These are phyloP conservation scores for Heliconius ethilla DNA, from an alignment of 2,888 invertebrate genomes.

Conservation along the genomic window DNA sequence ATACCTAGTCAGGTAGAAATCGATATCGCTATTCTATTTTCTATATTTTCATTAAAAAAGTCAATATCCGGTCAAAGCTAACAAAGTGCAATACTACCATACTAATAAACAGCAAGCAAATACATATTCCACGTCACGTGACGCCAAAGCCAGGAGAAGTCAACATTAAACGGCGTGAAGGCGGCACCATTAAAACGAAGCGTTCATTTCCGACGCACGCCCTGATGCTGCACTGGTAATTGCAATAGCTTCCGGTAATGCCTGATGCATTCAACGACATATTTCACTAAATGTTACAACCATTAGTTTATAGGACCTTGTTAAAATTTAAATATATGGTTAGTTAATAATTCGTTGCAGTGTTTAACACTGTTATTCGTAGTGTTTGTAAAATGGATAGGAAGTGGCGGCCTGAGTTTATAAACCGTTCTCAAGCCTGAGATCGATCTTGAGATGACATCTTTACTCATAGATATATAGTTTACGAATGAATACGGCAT, in stretches of 20 bases:
- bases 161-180: constrained; percentile 7
- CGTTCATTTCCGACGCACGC: constrained; percentile 23
- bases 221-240: constrained; percentile 14
- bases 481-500: too few relatives aligned
- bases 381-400: neutral
- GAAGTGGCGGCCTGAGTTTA: too few relatives aligned
- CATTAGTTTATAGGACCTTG: neutral
- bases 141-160: neutral
- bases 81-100: neutral
- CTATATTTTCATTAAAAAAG: neutral
- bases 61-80: neutral
- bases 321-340: neutral
- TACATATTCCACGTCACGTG: neutral
- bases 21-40: neutral
- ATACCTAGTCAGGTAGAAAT: neutral
- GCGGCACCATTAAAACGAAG: constrained; percentile 18
- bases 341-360: neutral
- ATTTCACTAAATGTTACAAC: neutral
- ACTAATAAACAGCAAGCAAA: neutral
- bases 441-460: too few relatives aligned
- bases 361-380: neutral
- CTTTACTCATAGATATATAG: too few relatives aligned
- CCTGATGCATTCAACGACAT: neutral
- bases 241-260: neutral
- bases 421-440: too few relatives aligned